These are phyloP conservation scores for Notiomystis cincta DNA, from an alignment of 2,113 vertebrate genomes.

Conservation along the genomic window DNA sequence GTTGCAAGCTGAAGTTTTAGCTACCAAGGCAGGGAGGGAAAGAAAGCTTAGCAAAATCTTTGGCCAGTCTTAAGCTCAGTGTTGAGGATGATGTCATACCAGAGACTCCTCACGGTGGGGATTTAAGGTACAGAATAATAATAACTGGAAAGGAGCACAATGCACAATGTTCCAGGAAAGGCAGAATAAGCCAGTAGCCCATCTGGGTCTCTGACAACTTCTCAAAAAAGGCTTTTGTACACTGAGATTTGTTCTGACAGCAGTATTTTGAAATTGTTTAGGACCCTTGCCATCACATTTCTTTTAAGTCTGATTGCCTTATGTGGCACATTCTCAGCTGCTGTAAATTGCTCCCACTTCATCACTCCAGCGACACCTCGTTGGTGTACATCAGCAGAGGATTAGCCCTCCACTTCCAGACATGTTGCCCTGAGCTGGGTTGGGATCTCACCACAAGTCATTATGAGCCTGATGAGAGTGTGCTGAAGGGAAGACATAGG, in stretches of 20 bases:
- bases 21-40: neutral
- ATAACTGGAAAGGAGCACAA: neutral
- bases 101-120: neutral
- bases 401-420: neutral
- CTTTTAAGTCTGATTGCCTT: constrained; percentile 30
- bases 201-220: constrained; percentile 21
- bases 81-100: neutral
- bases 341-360: neutral
- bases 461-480: neutral
- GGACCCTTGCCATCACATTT: constrained; percentile 25
- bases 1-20: neutral
- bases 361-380: neutral
- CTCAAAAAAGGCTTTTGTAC: constrained; percentile 2
- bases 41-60: neutral
- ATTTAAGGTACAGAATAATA: neutral
- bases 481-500: neutral
- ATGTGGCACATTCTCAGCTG: neutral
- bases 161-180: neutral
- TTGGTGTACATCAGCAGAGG: neutral
- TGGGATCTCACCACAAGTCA: neutral
- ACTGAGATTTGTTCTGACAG: neutral
- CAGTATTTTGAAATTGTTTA: constrained; percentile 23
- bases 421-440: neutral
- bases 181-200: neutral
- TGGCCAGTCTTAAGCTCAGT: neutral